Percentiles rank a stretch among this genome's conserved stretches.
Conservation (phyloP, 2,888 invertebrate species). For the Lingula anatina region DNA sequence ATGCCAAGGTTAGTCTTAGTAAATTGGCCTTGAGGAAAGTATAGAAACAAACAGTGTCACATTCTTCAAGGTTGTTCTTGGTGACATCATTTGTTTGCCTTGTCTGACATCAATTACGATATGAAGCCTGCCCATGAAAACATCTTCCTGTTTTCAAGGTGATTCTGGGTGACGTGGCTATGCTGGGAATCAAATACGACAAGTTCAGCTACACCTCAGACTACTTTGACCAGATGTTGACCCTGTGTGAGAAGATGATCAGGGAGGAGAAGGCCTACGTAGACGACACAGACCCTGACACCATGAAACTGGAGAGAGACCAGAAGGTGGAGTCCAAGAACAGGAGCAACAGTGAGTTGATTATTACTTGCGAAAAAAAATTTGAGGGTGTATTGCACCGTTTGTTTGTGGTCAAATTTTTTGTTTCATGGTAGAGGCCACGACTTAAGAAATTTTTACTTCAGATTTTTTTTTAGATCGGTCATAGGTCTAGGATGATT, state of each 20-base stretch:
- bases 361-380: slow-evolving; percentile 6
- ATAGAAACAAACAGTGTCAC: background rate
- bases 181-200: slow-evolving; percentile 89
- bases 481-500: no score
- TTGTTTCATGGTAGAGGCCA: no score
- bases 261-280: slow-evolving; percentile 89
- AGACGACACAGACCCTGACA: slow-evolving; percentile 90
- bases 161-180: slow-evolving; percentile 85
- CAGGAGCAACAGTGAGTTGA: slow-evolving; percentile 71
- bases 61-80: no score
- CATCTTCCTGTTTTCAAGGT: slow-evolving; percentile 52
- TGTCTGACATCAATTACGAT: no score
- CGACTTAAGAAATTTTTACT: no score
- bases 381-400: background rate
- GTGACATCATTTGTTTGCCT: no score
- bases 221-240: slow-evolving; percentile 88
- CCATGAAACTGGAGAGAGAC: slow-evolving; percentile 93
- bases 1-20: background rate
- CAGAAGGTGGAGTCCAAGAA: slow-evolving; percentile 79
- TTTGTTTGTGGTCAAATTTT: no score
- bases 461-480: no score
- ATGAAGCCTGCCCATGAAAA: no score
- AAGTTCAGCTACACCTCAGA: slow-evolving; percentile 92
- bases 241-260: slow-evolving; percentile 81
- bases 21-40: background rate